Percentiles rank a stretch among this genome's conserved stretches.
Evolutionary conservation across 2,888 invertebrate genomes (phyloP).

Genomic region (Chrysotoxum bicinctum): DNA sequence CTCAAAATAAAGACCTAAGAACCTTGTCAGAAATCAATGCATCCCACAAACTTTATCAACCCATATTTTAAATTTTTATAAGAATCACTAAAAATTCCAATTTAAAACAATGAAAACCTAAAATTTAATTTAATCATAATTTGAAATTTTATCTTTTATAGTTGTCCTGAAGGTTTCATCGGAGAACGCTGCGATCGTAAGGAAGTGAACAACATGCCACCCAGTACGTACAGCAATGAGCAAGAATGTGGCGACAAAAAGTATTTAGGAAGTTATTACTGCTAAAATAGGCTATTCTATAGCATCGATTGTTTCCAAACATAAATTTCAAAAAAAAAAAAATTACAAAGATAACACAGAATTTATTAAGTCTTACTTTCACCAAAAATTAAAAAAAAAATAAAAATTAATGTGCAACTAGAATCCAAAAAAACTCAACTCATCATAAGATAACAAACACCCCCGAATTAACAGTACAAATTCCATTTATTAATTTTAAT

Average conservation of each 20-base stretch:
- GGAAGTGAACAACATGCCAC: slow-evolving; percentile 78
- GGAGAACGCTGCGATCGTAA: slow-evolving; percentile 81
- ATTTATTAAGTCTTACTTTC: slow-evolving; percentile 65
- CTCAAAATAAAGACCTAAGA: too few species aligned
- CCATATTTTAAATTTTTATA: too few species aligned
- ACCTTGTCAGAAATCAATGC: too few species aligned
- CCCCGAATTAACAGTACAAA: slow-evolving; percentile 73
- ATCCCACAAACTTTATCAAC: not conserved
- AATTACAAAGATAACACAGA: slow-evolving; percentile 45
- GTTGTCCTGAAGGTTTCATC: slow-evolving; percentile 80
- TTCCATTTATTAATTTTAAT: slow-evolving; percentile 67
- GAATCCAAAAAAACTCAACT: slow-evolving; percentile 66
- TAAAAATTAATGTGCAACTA: slow-evolving; percentile 64
- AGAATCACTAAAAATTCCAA: not conserved
- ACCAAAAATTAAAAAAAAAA: slow-evolving; percentile 56
- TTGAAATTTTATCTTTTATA: slow-evolving; percentile 74
- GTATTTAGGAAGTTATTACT: slow-evolving; percentile 81
- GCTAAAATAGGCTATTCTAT: slow-evolving; percentile 82
- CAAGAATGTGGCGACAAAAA: slow-evolving; percentile 80
- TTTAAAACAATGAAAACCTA: not conserved
- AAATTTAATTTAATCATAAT: not conserved
- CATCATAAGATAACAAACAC: slow-evolving; percentile 57
- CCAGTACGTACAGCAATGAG: slow-evolving; percentile 82
- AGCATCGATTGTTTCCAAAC: slow-evolving; percentile 78
- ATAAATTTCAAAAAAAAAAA: slow-evolving; percentile 51